phyloP scores from a whole-genome alignment of 2,888 invertebrate species.

The Pachydiplax longipennis region DNA sequence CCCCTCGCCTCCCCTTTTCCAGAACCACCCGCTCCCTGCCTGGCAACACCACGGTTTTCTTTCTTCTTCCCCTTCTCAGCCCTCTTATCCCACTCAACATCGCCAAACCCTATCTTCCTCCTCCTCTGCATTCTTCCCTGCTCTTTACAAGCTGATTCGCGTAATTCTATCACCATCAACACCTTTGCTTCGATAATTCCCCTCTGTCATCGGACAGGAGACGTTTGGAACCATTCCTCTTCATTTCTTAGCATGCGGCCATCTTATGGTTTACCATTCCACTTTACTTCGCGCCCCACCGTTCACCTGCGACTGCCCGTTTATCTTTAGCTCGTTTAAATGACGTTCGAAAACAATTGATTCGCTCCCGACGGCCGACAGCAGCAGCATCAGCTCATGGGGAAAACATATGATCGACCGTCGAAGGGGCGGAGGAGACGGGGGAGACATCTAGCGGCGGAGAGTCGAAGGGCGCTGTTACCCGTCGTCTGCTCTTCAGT shows the following conservation, averaged over 20 bases:
- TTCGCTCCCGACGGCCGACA: neutral
- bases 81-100: neutral
- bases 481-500: constrained; percentile 37
- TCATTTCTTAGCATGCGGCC: too few species aligned
- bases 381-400: neutral
- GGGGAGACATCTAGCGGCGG: constrained; percentile 38
- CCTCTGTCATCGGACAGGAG: neutral
- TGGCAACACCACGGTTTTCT: neutral
- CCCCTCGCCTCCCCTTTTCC: neutral
- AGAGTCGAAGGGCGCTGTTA: neutral
- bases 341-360: constrained; percentile 18
- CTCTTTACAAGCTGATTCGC: neutral
- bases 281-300: neutral
- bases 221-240: neutral
- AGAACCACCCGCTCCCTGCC: neutral
- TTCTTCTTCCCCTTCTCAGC: neutral
- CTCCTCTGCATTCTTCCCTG: neutral
- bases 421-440: neutral
- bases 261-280: neutral
- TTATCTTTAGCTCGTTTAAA: neutral
- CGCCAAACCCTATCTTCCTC: neutral
- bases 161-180: neutral
- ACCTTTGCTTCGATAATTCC: too few species aligned
- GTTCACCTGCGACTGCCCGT: neutral
- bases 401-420: constrained; percentile 33